Evolutionary conservation across 2,797 vertebrate genomes (phyloP).

Genomic region (Benthosema pterotum): DNA sequence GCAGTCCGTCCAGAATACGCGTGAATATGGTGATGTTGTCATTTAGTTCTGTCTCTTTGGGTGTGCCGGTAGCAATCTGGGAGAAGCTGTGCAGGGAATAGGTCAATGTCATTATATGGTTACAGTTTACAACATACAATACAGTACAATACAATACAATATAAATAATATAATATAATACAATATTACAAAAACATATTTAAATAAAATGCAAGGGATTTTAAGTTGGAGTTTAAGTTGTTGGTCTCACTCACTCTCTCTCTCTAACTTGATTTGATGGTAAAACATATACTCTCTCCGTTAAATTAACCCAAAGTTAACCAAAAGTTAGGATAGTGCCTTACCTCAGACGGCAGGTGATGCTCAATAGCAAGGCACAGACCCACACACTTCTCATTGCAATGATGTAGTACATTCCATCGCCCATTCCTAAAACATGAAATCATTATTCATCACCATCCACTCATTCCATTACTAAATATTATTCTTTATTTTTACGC

Average conservation of each 20-base stretch:
- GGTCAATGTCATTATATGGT: not conserved
- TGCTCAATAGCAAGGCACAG: slow-evolving; percentile 85
- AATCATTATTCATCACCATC: slow-evolving; percentile 32
- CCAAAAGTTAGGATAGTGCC: slow-evolving; percentile 52
- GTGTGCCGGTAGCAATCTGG: slow-evolving; percentile 86
- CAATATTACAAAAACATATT: too few relatives aligned
- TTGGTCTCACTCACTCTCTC: not conserved
- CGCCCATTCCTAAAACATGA: slow-evolving; percentile 89
- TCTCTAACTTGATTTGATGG: too few relatives aligned
- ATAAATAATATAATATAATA: too few relatives aligned
- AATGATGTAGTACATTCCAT: slow-evolving; percentile 88
- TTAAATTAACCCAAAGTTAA: too few relatives aligned
- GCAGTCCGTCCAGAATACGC: slow-evolving; percentile 89
- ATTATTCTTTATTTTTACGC: slow-evolving; percentile 1
- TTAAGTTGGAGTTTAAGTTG: not conserved
- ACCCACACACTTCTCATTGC: slow-evolving; percentile 89
- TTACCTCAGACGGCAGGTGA: slow-evolving; percentile 91
- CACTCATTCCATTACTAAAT: slow-evolving; percentile 7
- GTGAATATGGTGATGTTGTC: slow-evolving; percentile 97
- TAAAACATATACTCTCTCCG: too few relatives aligned
- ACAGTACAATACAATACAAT: too few relatives aligned
- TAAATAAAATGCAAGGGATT: not conserved
- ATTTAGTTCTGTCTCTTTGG: slow-evolving; percentile 86
- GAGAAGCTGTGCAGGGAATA: slow-evolving; percentile 74
- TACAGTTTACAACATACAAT: too few relatives aligned